Base-by-base conservation (phyloP, 1,140 invertebrate genomes). In the Penaeus vannamei region DNA sequence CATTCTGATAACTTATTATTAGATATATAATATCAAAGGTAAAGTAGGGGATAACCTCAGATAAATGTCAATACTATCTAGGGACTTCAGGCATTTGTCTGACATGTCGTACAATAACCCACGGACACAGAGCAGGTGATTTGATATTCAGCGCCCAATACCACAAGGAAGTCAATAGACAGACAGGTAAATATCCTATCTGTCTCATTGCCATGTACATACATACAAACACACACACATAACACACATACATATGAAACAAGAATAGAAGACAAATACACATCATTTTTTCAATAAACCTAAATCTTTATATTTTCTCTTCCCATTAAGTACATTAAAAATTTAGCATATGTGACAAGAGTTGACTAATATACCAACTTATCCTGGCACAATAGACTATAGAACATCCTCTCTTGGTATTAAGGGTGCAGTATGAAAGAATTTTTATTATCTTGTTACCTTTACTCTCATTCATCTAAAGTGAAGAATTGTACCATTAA, bases 161-260 rank as follows among this genome's bases (percentile, higher is more conserved):
- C 22, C 79, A 53, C 62, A 84, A 23, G 29, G 46, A 66, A 64
- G 62, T 84, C 69, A 64, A 84, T 66, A 84, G 83, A 84, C 83
- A 69, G 60, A 84, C 83, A 84, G 83, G 83, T 66, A 29, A 64
- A 64, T n/a, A 69, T 87, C 84, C 72, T 76, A 32, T 42, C 64
- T 81, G 80, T 66, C 79, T 82, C 36, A 42, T 26, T 64, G 29
- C 77, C 72, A 81, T 53, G 17, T 81, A 82, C 86, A 81, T 46
- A 81, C 79, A 69, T 82, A 81, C 79, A 87, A 62, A 82, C 86
- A 87, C 61, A 81, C 80, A 87, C 61, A 87, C 85, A 66, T 22
- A 80, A 66, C n/a, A 80, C 77, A 86, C 77, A 86, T 60, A 86
- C 85, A 86, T 59, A 80, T 42, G 79, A 87, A 77, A 87, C 77